Evolutionary conservation across 2,888 invertebrate genomes (phyloP).

Genomic region (Campoplex nolae): DNA sequence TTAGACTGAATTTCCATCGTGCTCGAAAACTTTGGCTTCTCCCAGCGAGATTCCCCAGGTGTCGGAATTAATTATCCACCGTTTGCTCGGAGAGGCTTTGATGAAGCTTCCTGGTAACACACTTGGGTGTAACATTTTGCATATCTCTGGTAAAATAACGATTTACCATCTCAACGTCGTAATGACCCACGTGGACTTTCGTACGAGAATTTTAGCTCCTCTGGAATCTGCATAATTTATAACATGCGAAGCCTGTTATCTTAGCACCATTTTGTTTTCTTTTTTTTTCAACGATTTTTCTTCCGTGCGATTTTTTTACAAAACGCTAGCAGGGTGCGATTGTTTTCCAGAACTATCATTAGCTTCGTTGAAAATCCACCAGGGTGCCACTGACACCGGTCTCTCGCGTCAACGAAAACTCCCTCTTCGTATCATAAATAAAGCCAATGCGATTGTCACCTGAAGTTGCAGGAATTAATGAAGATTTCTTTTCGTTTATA

Average conservation of each 20-base stretch:
- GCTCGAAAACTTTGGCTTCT: constrained; percentile 32
- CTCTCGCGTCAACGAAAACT: neutral
- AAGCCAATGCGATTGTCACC: no score
- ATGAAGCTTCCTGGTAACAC: constrained; percentile 5
- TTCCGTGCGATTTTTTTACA: no score
- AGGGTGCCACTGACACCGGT: neutral
- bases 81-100: constrained; percentile 40
- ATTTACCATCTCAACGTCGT: constrained; percentile 53
- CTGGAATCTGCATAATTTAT: constrained; percentile 34
- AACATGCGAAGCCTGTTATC: neutral
- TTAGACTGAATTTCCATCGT: constrained; percentile 64
- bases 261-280: neutral
- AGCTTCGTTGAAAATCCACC: neutral
- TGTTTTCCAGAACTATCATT: neutral
- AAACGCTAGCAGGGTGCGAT: no score
- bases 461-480: neutral
- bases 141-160: constrained; percentile 62
- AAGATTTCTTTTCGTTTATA: neutral
- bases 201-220: constrained; percentile 16
- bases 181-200: constrained; percentile 29
- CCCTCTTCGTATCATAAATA: neutral
- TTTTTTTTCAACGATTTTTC: neutral
- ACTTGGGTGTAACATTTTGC: constrained; percentile 60
- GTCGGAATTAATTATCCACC: constrained; percentile 70
- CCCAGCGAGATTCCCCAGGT: constrained; percentile 56